phyloP scores from a whole-genome alignment of 2,797 vertebrate species.

The Oryzias dopingdopingensis region DNA sequence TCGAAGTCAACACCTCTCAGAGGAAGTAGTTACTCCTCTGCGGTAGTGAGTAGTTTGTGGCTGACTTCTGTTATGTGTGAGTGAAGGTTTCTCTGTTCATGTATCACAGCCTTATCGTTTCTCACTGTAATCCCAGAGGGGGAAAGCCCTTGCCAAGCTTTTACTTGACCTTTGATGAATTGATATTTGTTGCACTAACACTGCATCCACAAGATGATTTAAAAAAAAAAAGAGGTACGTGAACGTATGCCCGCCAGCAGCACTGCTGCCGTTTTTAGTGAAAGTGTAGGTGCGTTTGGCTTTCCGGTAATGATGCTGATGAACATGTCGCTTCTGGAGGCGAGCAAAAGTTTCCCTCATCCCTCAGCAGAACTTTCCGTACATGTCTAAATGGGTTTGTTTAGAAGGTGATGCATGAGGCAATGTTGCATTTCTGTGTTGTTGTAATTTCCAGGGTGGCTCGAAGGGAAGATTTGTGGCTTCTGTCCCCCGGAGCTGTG shows the following conservation, averaged over 20 bases:
- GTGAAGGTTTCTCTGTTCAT: constrained; percentile 4
- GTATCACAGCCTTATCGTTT: not conserved
- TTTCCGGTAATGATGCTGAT: constrained; percentile 32
- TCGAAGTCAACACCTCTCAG: constrained; percentile 24
- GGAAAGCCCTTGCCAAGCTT: constrained; percentile 1
- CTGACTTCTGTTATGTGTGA: constrained; percentile 16
- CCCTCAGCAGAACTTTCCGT: constrained; percentile 18
- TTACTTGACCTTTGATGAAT: too few relatives aligned
- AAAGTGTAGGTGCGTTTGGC: constrained; percentile 41
- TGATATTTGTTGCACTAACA: too few relatives aligned
- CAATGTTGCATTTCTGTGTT: not conserved
- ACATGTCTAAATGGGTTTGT: constrained; percentile 22
- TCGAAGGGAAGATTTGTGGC: constrained; percentile 34
- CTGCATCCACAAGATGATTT: too few relatives aligned
- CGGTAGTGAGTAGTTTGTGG: constrained; percentile 14
- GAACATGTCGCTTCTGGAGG: constrained; percentile 32
- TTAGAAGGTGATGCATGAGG: not conserved
- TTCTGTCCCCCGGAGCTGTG: not conserved
- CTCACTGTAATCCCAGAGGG: not conserved
- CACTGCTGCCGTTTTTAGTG: not conserved
- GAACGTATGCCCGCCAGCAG: not conserved
- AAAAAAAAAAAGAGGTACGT: not conserved
- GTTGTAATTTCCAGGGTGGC: not conserved
- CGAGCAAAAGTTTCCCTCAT: constrained; percentile 36
- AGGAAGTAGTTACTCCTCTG: constrained; percentile 48